A percentile compares a stretch with the other conserved stretches of the same genome.
Conservation (phyloP, 2,797 vertebrate genomes). For the Centroberyx gerrardi region DNA sequence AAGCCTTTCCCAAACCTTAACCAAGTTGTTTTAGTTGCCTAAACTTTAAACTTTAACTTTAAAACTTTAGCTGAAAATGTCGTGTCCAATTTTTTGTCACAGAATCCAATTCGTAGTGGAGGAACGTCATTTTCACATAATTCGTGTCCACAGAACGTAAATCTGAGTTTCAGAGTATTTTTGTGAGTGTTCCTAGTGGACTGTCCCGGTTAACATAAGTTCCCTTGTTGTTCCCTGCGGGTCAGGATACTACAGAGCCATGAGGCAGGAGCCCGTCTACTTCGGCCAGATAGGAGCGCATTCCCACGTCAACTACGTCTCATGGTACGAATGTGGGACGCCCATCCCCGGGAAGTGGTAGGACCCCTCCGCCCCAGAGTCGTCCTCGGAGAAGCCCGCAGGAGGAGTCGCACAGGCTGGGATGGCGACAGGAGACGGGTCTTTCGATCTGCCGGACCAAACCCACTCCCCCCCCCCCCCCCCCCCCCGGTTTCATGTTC, state of each 20-base stretch:
- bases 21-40: too few relatives aligned
- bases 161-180: too few relatives aligned
- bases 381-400: constrained; percentile 12
- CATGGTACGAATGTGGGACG: constrained; percentile 97
- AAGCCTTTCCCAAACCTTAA: too few relatives aligned
- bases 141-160: too few relatives aligned
- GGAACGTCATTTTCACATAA: too few relatives aligned
- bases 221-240: background rate
- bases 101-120: too few relatives aligned
- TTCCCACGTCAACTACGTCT: constrained; percentile 92
- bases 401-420: constrained; percentile 42
- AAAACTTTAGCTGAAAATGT: too few relatives aligned
- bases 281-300: constrained; percentile 94
- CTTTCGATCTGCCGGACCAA: constrained; percentile 30
- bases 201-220: too few relatives aligned
- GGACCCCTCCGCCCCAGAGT: constrained; percentile 11
- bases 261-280: constrained; percentile 95
- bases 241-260: constrained; percentile 93
- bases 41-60: too few relatives aligned
- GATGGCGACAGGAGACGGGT: constrained; percentile 39
- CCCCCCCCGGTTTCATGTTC: constrained; percentile 12
- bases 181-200: too few relatives aligned
- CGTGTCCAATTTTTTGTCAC: too few relatives aligned
- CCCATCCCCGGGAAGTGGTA: constrained; percentile 98
- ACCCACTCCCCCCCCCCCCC: constrained; percentile 59